These are phyloP conservation scores for Leptinotarsa haldemani DNA, from an alignment of 2,888 invertebrate genomes.

Conservation along the genomic window DNA sequence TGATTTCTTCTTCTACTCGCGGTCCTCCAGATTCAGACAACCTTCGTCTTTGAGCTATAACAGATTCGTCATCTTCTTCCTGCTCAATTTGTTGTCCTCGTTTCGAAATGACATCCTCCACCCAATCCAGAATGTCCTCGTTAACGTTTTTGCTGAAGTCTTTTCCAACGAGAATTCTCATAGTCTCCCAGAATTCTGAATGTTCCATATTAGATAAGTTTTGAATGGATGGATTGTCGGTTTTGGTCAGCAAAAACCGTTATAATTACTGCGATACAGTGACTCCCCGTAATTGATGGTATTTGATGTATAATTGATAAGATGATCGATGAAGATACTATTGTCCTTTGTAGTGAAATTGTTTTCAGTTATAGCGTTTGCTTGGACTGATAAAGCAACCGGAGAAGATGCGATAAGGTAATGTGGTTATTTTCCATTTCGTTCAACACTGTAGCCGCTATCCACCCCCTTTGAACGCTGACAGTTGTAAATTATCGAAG, in stretches of 20 bases:
- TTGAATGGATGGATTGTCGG: background rate
- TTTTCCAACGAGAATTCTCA: conserved; percentile 71
- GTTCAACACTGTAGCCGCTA: conserved; percentile 26
- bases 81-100: conserved; percentile 18
- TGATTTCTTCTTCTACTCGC: conserved; percentile 46
- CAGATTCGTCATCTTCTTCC: conserved; percentile 38
- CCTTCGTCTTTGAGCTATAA: conserved; percentile 33
- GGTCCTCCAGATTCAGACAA: conserved; percentile 26
- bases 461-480: conserved; percentile 20
- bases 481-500: conserved; percentile 27
- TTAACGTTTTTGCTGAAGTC: conserved; percentile 68
- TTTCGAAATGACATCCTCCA: conserved; percentile 54
- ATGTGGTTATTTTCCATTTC: conserved; percentile 29
- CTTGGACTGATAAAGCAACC: background rate
- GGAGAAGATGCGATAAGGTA: conserved; percentile 12
- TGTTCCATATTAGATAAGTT: conserved; percentile 18
- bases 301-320: background rate
- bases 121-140: conserved; percentile 60
- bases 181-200: conserved; percentile 71
- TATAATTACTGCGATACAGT: background rate
- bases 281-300: background rate
- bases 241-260: background rate
- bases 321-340: background rate
- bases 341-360: background rate
- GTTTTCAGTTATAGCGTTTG: background rate